Conservation (phyloP, 2,888 invertebrate species). For the Reticulitermes lucifugus region DNA sequence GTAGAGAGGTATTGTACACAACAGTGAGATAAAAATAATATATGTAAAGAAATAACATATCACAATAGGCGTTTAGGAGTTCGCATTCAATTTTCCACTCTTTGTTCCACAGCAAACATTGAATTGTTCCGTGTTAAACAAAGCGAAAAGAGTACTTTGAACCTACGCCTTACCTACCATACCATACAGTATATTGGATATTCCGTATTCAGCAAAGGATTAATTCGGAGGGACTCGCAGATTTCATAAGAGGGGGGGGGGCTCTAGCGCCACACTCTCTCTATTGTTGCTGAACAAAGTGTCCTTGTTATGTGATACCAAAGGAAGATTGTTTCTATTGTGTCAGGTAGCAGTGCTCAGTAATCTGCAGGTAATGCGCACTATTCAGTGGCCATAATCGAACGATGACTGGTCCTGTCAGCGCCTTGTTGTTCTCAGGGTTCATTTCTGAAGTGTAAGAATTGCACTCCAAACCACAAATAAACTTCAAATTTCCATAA, state of each 20-base stretch:
- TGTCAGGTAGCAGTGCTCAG: slow-evolving; percentile 15
- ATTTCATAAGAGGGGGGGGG: slow-evolving; percentile 33
- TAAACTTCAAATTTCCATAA: too few relatives aligned
- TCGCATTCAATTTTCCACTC: background rate
- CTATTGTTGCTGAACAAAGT: slow-evolving; percentile 22
- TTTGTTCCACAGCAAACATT: slow-evolving; percentile 21
- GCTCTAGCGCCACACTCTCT: slow-evolving; percentile 1
- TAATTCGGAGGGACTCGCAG: slow-evolving; percentile 12
- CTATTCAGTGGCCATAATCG: slow-evolving; percentile 1
- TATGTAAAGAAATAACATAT: slow-evolving; percentile 24
- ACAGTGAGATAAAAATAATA: background rate
- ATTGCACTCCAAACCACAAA: background rate
- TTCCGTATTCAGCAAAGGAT: slow-evolving; percentile 38
- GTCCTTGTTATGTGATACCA: slow-evolving; percentile 23
- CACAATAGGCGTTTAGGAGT: slow-evolving; percentile 26
- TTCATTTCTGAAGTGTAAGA: background rate
- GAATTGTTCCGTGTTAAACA: slow-evolving; percentile 33
- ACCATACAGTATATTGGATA: slow-evolving; percentile 15
- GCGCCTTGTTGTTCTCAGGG: slow-evolving; percentile 1
- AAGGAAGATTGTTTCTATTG: slow-evolving; percentile 33
- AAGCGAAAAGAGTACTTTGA: slow-evolving; percentile 26
- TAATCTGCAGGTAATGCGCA: slow-evolving; percentile 17
- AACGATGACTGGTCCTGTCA: slow-evolving; percentile 20
- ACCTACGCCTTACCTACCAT: background rate
- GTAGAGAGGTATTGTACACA: background rate